Evolutionary conservation across 2,113 vertebrate genomes (phyloP).

Genomic region (Callipepla squamata): DNA sequence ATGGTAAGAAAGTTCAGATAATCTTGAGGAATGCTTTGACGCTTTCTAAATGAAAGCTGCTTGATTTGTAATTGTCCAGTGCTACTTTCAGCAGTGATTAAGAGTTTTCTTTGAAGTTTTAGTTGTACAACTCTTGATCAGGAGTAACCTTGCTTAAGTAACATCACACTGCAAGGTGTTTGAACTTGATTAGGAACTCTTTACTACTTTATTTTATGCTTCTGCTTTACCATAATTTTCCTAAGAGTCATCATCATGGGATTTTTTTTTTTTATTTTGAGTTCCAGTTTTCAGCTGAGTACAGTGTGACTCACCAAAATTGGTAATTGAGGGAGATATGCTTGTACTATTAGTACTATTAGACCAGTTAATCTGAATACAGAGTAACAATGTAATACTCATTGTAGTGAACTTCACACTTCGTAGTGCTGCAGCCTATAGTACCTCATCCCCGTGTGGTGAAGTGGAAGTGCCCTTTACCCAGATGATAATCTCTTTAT

Average conservation of each 20-base stretch:
- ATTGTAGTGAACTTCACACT: background rate
- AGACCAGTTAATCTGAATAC: background rate
- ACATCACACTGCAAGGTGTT: background rate
- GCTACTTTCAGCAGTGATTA: background rate
- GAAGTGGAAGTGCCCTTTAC: background rate
- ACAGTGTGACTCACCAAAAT: background rate
- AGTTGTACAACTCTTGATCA: background rate
- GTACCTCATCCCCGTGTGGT: background rate
- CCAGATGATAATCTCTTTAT: background rate
- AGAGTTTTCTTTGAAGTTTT: background rate
- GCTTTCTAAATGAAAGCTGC: background rate
- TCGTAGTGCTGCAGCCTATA: background rate
- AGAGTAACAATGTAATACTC: background rate
- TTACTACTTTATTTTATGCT: background rate
- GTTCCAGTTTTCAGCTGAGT: background rate
- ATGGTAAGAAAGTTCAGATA: background rate
- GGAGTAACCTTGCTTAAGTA: background rate
- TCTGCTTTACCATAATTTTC: background rate
- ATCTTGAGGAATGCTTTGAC: background rate
- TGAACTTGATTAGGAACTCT: background rate
- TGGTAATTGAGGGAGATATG: background rate
- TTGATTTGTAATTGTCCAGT: background rate
- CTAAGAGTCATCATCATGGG: accelerated
- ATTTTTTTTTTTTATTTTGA: background rate
- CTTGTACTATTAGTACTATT: background rate